These are phyloP conservation scores for Saccostrea echinata DNA, from an alignment of 1,140 invertebrate species.

Conservation along the genomic window DNA sequence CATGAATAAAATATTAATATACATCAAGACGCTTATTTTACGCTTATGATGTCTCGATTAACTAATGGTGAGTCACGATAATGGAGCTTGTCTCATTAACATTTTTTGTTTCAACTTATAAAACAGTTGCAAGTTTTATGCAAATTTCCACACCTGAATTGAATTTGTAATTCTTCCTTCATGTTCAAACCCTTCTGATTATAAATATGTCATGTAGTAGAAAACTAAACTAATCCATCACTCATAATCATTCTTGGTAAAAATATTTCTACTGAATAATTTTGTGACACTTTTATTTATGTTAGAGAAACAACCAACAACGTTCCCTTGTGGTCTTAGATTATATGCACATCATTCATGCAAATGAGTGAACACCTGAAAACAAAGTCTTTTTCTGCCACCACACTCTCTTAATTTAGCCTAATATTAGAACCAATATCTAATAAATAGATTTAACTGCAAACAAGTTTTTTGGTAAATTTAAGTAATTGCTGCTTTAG, in stretches of 20 bases:
- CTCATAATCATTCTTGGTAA: slow-evolving; percentile 7
- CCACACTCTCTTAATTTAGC: too few relatives aligned
- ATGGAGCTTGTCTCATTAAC: neutral
- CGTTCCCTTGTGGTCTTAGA: slow-evolving; percentile 6
- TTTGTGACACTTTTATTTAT: slow-evolving; percentile 8
- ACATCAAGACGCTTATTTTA: slow-evolving; percentile 28
- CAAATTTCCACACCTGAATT: slow-evolving; percentile 36
- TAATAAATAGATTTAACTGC: too few relatives aligned
- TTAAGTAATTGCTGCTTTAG: too few relatives aligned
- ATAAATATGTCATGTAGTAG: slow-evolving; percentile 30
- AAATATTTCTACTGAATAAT: slow-evolving; percentile 5
- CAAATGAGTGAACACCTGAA: neutral
- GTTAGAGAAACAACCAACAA: neutral
- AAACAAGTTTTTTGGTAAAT: too few relatives aligned
- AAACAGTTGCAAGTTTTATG: slow-evolving; percentile 37
- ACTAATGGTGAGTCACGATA: slow-evolving; percentile 34
- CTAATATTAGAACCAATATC: too few relatives aligned
- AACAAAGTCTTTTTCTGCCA: neutral
- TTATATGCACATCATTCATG: slow-evolving; percentile 35
- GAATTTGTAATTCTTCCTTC: slow-evolving; percentile 29
- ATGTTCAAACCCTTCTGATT: neutral
- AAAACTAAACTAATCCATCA: neutral
- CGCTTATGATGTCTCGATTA: slow-evolving; percentile 36
- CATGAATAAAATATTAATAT: slow-evolving; percentile 40
- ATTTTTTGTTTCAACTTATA: slow-evolving; percentile 33